These are phyloP conservation scores for Mesembrinibis cayennensis DNA, from an alignment of 2,113 vertebrate genomes.

Conservation along the genomic window DNA sequence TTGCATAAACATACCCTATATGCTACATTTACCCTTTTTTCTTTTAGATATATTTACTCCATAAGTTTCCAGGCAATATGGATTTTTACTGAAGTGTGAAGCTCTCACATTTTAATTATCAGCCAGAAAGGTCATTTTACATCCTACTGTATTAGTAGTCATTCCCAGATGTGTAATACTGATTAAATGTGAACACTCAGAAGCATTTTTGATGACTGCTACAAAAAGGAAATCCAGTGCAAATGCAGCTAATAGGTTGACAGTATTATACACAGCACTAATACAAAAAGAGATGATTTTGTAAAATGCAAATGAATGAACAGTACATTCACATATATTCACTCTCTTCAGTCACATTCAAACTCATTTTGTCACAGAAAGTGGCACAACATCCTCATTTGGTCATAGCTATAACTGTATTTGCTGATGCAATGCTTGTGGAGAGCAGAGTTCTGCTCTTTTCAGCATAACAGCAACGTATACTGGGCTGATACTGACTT, in stretches of 20 bases:
- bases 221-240: not conserved
- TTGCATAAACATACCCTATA: not conserved
- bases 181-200: not conserved
- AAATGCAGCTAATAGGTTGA: not conserved
- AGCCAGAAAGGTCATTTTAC: not conserved
- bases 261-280: not conserved
- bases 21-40: not conserved
- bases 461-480: not conserved
- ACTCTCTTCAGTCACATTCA: not conserved
- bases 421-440: not conserved
- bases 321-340: not conserved
- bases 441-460: not conserved
- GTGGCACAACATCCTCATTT: not conserved
- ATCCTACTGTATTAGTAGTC: not conserved
- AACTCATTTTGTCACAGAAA: not conserved
- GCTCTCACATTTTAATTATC: not conserved
- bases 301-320: not conserved
- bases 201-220: not conserved
- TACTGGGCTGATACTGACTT: not conserved
- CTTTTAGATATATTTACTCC: not conserved
- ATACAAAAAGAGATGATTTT: not conserved
- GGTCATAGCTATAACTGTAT: not conserved
- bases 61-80: not conserved
- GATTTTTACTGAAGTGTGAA: not conserved
- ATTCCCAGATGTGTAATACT: not conserved